Evolutionary conservation across 2,797 vertebrate genomes (phyloP).

Genomic region (Melopsittacus undulatus): DNA sequence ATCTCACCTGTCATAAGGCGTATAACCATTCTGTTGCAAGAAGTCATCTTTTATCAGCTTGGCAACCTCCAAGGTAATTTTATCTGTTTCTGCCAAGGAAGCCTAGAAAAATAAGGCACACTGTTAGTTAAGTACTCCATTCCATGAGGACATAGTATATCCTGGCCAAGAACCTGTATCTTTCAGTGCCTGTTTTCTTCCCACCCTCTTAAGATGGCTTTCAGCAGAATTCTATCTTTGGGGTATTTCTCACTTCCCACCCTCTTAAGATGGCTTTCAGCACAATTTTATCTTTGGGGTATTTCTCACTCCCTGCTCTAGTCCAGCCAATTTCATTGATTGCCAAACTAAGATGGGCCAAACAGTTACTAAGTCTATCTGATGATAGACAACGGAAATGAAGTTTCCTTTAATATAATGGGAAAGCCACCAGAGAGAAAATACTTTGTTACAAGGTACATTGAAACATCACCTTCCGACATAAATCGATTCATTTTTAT

Average conservation of each 20-base stretch:
- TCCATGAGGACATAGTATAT: neutral
- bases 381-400: neutral
- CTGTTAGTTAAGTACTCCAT: neutral
- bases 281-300: neutral
- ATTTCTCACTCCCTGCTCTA: neutral
- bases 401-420: neutral
- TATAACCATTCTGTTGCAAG: constrained; percentile 97
- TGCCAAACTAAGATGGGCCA: neutral
- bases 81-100: constrained; percentile 96
- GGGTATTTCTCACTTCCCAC: neutral
- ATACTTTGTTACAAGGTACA: neutral
- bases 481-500: neutral
- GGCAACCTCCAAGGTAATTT: constrained; percentile 97
- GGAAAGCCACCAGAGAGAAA: neutral
- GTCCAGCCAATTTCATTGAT: neutral
- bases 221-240: neutral
- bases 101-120: constrained; percentile 79
- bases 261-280: neutral
- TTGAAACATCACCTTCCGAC: neutral
- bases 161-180: neutral
- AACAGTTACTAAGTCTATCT: neutral
- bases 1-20: constrained; percentile 92
- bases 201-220: neutral
- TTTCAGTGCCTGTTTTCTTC: neutral
- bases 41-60: constrained; percentile 99